Percentiles rank a stretch among this genome's conserved stretches.
Conservation (phyloP, 2,113 vertebrate species). For the Bujurquina vittata region DNA sequence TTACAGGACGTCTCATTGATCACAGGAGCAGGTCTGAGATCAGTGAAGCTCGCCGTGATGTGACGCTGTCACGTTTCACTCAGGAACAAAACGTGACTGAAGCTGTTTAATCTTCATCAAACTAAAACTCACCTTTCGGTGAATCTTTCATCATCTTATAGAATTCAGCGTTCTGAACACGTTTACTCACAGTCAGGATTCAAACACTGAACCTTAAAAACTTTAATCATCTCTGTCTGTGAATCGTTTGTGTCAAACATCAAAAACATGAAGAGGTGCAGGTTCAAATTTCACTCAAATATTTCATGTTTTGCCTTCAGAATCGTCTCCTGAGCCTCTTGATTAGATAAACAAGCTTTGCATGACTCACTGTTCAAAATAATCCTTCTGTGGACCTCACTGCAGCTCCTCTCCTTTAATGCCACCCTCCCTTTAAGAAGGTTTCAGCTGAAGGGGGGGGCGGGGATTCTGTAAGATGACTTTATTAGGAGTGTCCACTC, state of each 20-base stretch:
- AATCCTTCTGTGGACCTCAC: not conserved
- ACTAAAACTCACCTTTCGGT: not conserved
- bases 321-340: too few relatives aligned
- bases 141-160: not conserved
- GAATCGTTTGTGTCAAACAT: not conserved
- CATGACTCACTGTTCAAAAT: not conserved
- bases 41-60: not conserved
- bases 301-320: fast-evolving
- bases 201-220: not conserved
- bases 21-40: not conserved
- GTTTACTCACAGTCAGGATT: not conserved
- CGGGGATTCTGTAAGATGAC: too few relatives aligned
- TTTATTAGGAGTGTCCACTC: too few relatives aligned
- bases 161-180: not conserved
- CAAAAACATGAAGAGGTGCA: fast-evolving
- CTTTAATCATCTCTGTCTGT: not conserved
- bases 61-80: not conserved
- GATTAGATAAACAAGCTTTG: not conserved
- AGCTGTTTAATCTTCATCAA: fast-evolving
- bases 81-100: not conserved
- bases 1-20: not conserved
- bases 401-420: not conserved
- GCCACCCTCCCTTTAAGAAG: too few relatives aligned
- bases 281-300: not conserved
- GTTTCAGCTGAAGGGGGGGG: too few relatives aligned